Base-by-base conservation (phyloP, 2,888 invertebrate species). In the Strigamia crassipes region DNA sequence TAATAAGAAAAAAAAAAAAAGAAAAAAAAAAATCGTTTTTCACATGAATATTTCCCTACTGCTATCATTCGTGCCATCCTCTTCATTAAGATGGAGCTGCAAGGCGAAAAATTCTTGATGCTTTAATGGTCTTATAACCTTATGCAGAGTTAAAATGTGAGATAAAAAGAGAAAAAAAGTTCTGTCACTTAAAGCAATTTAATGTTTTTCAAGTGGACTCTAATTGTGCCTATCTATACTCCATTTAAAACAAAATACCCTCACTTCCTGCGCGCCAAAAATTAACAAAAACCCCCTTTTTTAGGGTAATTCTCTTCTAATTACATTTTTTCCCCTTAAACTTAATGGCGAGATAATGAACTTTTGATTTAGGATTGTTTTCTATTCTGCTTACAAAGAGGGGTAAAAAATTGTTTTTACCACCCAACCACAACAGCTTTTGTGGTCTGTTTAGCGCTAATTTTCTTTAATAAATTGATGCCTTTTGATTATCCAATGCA, bases 381-480 rank as follows among this genome's bases (percentile, higher is more conserved):
- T 66, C 61, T 66, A 15, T 23, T 66, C 18, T 66, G 3, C 21
- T 23, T 66, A 23, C 0, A 23, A 12, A 66, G 18, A 66, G 12
- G 18, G 18, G 21, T 6, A 66, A 66, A 66, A 21, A 21, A 66
- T 27, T 27, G 61, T 66, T 23, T 21, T 21, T n/a, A 46, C 46
- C 46, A 46, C 46, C 46, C 46, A 46, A 46, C 46, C 61, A 66
- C 61, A 66, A 21, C 61, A 66, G 61, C 23, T 12, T 46, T 66
- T 66, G 61, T 66, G 61, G 61, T 66, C 21, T 66, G 46, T 46
- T 46, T 46, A 46, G 46, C 61, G 21, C 61, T 66, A 66, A 66
- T 66, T 66, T 66, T 66, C 61, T 66, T 66, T 66, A 66, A 66
- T 66, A 66, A 66, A 23, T 66, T 66, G 61, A 66, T 66, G 61